Evolutionary conservation across 2,113 vertebrate species (phyloP).

Genomic region (Hemiprocne comata): DNA sequence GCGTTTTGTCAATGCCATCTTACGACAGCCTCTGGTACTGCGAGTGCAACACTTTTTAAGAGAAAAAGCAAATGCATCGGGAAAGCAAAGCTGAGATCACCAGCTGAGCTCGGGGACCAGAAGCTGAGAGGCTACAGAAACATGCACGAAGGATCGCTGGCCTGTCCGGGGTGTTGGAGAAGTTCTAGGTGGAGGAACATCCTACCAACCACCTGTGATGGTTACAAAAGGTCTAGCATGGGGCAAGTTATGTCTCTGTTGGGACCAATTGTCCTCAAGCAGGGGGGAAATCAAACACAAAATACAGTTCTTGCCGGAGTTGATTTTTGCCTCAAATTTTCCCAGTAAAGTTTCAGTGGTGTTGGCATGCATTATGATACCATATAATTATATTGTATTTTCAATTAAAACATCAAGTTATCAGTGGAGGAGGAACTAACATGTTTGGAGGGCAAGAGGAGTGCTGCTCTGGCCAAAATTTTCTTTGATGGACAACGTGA

Average conservation of each 20-base stretch:
- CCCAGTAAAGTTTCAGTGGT: neutral
- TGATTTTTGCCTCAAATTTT: neutral
- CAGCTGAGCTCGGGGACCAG: neutral
- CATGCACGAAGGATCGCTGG: accelerated
- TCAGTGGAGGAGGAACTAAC: neutral
- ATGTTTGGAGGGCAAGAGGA: neutral
- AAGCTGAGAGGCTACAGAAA: neutral
- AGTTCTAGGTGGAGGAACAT: neutral
- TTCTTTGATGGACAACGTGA: neutral
- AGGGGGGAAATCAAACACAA: neutral
- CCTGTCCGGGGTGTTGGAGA: neutral
- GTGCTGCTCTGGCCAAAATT: neutral
- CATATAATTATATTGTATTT: neutral
- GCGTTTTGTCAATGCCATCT: constrained; percentile 39
- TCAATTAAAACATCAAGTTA: neutral
- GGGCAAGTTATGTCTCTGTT: neutral
- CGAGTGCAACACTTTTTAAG: neutral
- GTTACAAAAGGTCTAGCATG: accelerated
- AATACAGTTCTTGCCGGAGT: neutral
- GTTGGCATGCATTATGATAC: neutral
- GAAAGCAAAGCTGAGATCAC: neutral
- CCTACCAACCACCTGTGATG: no score
- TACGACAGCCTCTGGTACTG: constrained; percentile 31
- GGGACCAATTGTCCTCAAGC: neutral
- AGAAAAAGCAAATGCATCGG: neutral